Percentiles rank a stretch among this genome's conserved stretches.
Conservation (phyloP, 1,140 invertebrate genomes). For the Solenopsis fugax region DNA sequence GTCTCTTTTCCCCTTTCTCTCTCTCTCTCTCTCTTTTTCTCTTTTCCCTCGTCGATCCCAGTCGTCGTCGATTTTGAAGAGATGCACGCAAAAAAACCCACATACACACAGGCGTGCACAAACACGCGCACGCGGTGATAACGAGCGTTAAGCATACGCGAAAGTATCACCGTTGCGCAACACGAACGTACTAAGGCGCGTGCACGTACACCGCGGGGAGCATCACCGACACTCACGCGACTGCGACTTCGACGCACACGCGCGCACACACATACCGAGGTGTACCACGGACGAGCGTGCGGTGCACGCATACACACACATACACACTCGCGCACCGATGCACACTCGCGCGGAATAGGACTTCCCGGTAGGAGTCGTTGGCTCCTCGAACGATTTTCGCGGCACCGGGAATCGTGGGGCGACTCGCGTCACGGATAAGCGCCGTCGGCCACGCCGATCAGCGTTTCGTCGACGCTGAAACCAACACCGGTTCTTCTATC, state of each 20-base stretch:
- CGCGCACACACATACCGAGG: background rate
- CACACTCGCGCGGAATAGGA: background rate
- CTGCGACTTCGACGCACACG: background rate
- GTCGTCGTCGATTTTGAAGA: background rate
- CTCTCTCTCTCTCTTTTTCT: background rate
- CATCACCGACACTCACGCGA: conserved; percentile 20
- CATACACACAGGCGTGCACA: background rate
- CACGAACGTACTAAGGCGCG: background rate
- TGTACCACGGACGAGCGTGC: too few species aligned
- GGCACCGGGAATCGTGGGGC: conserved; percentile 13
- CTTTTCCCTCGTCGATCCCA: background rate
- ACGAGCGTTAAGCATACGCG: conserved; percentile 37
- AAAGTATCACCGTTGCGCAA: conserved; percentile 59
- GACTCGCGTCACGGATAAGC: conserved; percentile 31
- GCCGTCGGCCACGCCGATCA: background rate
- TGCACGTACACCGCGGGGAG: background rate
- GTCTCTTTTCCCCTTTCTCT: background rate
- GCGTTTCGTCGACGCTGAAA: conserved; percentile 37
- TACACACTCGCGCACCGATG: background rate
- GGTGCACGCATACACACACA: background rate
- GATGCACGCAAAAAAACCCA: background rate
- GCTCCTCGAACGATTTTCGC: conserved; percentile 32
- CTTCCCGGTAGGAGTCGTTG: conserved; percentile 34
- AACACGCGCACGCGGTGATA: conserved; percentile 11
- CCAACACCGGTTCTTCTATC: conserved; percentile 39